Base-by-base conservation (phyloP, 2,888 invertebrate genomes). In the Tenthredo distinguenda region DNA sequence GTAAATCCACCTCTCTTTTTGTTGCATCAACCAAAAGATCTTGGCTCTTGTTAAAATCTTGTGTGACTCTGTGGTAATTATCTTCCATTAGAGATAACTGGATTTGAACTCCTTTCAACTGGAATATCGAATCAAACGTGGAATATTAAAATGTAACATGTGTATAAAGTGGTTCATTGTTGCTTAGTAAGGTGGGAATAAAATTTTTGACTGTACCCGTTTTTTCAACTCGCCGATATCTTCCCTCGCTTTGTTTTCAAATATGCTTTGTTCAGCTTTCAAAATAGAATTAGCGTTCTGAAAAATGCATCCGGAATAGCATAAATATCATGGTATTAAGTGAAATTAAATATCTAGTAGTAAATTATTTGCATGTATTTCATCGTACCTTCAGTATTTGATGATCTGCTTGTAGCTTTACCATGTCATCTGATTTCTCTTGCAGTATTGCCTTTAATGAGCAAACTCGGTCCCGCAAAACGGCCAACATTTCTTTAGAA, bases 281-380 rank as follows among this genome's bases (percentile, higher is more conserved):
- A 92, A 85, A 85, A 92, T 91, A 12, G 87, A 86, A 86, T 91
- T 90, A 62, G 91, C 90, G 81, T 92, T 92, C 93, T 93, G 85
- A 6, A 88, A 62, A 31, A 72, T 47, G 50, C 2, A 26, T 34
- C 34, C 3, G 47, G 55, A n/a, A 71, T 68, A 84, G 34, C 10
- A 74, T 43, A 65, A 26, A 71, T 18, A 31, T 31, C 31, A 82
- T 68, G 62, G 43, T 65, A 18, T 26, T 1, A 62, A 68, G 40
- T 77, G 50, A 81, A 55, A 65, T 74, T 65, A 74, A 85, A 37
- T 82, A 0, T 62, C 77, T 47, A 65, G 26, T 81, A 21, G 15
- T 62, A 71, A 84, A 74, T 47, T 58, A 43, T 47, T 76, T 58
- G 9, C 34, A 82, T 34, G 2, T 55, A 50, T 55, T 21, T 40